phyloP scores from a whole-genome alignment of 2,888 invertebrate genomes.

The Eupithecia abbreviata region DNA sequence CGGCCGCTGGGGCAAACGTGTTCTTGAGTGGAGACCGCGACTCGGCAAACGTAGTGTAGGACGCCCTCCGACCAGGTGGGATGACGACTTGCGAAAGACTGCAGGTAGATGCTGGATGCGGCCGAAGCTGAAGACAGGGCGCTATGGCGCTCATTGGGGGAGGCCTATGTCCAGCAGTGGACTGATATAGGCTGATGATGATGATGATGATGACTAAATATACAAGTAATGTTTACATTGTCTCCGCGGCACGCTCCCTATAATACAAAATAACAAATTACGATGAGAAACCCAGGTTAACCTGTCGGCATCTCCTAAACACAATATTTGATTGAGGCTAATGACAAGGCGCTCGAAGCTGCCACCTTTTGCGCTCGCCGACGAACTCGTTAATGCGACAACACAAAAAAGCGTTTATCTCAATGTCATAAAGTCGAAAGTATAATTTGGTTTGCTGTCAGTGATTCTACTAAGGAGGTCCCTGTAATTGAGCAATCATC shows the following conservation, averaged over 20 bases:
- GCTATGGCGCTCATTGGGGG: too few relatives aligned
- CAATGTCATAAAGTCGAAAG: constrained; percentile 70
- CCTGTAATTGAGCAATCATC: constrained; percentile 83
- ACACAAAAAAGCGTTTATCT: constrained; percentile 70
- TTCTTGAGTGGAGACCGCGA: too few relatives aligned
- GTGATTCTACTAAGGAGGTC: constrained; percentile 82
- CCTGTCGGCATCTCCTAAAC: constrained; percentile 83
- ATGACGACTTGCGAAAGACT: too few relatives aligned
- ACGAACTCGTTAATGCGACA: constrained; percentile 66
- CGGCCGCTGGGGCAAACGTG: too few relatives aligned
- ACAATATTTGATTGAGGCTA: constrained; percentile 82
- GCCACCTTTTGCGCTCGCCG: constrained; percentile 79
- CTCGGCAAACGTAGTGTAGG: too few relatives aligned
- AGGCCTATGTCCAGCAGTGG: too few relatives aligned
- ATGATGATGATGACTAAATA: too few relatives aligned
- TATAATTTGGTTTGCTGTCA: constrained; percentile 61
- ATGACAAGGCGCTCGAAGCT: constrained; percentile 78
- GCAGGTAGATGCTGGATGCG: too few relatives aligned
- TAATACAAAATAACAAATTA: constrained; percentile 83
- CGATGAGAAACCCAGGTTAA: constrained; percentile 81
- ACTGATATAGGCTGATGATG: too few relatives aligned
- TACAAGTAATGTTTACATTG: constrained; percentile 76
- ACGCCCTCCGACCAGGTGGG: too few relatives aligned
- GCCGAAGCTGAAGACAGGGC: too few relatives aligned
- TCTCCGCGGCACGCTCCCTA: constrained; percentile 78